Conservation (phyloP, 2,888 invertebrate species). For the Bimastos eiseni region DNA sequence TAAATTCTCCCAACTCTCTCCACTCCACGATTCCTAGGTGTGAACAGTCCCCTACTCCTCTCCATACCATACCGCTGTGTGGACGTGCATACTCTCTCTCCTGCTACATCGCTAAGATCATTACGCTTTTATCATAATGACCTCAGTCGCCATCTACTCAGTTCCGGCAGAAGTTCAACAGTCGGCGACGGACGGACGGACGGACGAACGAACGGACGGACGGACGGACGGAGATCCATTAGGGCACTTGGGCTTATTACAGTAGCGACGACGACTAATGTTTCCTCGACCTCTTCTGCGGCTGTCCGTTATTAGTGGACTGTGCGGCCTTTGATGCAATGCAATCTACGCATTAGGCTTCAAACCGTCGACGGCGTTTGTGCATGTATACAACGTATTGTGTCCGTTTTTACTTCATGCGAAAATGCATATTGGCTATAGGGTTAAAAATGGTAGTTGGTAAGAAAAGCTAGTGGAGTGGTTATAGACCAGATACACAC, state of each 20-base stretch:
- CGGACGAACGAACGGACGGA: slow-evolving; percentile 13
- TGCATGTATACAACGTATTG: no score
- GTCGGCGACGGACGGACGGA: not conserved
- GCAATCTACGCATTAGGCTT: not conserved
- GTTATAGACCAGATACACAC: not conserved
- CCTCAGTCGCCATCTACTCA: not conserved
- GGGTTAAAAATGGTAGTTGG: not conserved
- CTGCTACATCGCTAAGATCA: not conserved
- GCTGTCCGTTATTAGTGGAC: not conserved
- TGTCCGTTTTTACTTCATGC: not conserved
- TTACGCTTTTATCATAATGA: not conserved
- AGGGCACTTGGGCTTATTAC: not conserved
- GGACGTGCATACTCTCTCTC: no score
- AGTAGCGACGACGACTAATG: not conserved
- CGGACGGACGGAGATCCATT: not conserved
- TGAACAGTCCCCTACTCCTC: no score
- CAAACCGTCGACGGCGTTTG: not conserved
- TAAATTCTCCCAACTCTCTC: not conserved
- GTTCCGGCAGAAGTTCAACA: not conserved
- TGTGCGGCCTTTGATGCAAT: not conserved
- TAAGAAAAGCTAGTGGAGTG: not conserved
- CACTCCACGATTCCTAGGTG: not conserved
- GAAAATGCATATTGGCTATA: not conserved
- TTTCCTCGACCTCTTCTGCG: not conserved
- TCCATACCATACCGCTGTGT: no score